Base-by-base conservation (phyloP, 2,888 invertebrate species). In the Creontiades dilutus region DNA sequence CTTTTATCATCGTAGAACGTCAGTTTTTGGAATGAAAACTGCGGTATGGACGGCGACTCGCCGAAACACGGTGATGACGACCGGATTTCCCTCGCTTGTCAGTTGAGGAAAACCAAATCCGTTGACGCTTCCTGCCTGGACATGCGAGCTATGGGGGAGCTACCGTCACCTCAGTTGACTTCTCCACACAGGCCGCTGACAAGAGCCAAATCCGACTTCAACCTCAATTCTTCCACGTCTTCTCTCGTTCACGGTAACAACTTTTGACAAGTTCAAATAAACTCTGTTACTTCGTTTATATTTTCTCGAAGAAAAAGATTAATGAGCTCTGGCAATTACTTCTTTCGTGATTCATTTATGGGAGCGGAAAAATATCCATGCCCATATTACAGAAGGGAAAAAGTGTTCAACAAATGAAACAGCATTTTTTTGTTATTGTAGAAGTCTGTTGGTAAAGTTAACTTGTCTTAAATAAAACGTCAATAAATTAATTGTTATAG, bases 61-160 rank as follows among this genome's bases (percentile, higher is more conserved):
- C 93, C 91, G 0, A 91, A 92, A 93, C 89, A 92, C 93, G 86
- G 86, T 23, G 97, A 97, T 91, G 97, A 97, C 86, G 96, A 96
- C 92, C 94, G 95, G 61, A 95, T 96, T 61, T 97, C 97, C 86
- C 95, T 97, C 91, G 95, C 95, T 57, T 97, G 97, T 3, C 97
- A 97, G 92, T 93, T 97, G 92, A 95, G 98, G 92, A 98, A 98
- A 94, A 97, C 97, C 14, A 95, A 97, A 92, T 97, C 97, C 91
- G 97, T 98, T 93, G 98, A 98, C 93, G 97, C 97, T 1, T 97
- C 97, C 3, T 97, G 97, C 92, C 94, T 97, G 91, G 97, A 97
- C 92, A 96, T 97, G 92, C 95, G 91, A 85, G 92, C 92, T n/a
- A 92, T 91, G 91, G 92, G 90, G 27, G 92, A 90, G 87, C 91